phyloP scores from a whole-genome alignment of 2,797 vertebrate genomes.

The Salmo trutta region DNA sequence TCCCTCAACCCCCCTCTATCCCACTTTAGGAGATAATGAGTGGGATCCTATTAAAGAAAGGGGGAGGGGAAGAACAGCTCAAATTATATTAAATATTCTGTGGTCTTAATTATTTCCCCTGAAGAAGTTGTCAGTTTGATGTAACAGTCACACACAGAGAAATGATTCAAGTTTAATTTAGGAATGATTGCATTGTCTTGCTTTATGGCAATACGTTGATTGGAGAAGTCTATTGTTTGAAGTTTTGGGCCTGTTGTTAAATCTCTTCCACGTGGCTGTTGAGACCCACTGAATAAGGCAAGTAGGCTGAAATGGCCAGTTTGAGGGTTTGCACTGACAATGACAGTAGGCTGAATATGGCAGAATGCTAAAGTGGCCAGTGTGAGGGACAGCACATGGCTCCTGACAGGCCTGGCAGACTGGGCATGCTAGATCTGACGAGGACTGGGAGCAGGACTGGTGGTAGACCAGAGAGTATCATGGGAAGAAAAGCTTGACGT shows the following conservation, averaged over 20 bases:
- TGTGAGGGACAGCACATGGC: no score
- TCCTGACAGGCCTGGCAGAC: no score
- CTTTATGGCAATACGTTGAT: background rate
- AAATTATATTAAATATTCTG: constrained; percentile 29
- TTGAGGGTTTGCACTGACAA: no score
- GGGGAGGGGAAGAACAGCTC: constrained; percentile 17
- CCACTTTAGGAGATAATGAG: constrained; percentile 47
- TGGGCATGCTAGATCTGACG: background rate
- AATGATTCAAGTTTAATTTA: constrained; percentile 25
- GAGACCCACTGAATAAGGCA: background rate
- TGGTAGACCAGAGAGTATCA: background rate
- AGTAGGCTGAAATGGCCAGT: background rate
- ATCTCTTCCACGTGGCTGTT: background rate
- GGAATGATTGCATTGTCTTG: constrained; percentile 6
- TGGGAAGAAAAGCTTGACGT: background rate
- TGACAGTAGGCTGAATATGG: background rate
- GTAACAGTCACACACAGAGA: constrained; percentile 3
- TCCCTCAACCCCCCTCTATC: constrained; percentile 18
- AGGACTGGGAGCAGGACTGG: background rate
- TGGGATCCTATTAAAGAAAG: constrained; percentile 39
- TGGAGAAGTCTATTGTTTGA: background rate
- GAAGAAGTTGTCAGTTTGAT: constrained; percentile 44
- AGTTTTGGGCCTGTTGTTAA: background rate
- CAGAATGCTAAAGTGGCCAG: background rate
- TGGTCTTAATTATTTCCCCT: constrained; percentile 48